These are phyloP conservation scores for Eulimnadia texana DNA, from an alignment of 1,140 invertebrate species.

Conservation along the genomic window DNA sequence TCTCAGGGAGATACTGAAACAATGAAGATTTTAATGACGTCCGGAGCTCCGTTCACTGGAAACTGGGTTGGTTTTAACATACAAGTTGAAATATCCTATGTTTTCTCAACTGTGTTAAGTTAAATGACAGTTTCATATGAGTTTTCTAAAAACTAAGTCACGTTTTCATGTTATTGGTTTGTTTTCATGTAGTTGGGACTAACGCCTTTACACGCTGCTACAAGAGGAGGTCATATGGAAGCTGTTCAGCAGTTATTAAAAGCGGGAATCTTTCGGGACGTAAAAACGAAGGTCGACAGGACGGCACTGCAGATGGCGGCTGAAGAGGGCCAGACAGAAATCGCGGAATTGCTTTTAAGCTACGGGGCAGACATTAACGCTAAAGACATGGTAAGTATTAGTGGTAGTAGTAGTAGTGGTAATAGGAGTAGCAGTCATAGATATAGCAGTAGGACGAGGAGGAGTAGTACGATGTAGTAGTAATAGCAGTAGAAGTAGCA, in stretches of 20 bases:
- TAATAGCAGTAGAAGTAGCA: too few species aligned
- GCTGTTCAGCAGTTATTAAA: conserved; percentile 66
- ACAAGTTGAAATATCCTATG: too few species aligned
- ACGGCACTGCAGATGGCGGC: conserved; percentile 78
- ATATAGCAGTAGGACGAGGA: too few species aligned
- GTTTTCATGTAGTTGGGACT: conserved; percentile 53
- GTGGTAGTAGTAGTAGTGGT: background rate
- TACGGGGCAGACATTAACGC: conserved; percentile 60
- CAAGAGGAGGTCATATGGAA: conserved; percentile 62
- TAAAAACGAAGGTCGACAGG: conserved; percentile 79
- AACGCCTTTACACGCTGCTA: conserved; percentile 73
- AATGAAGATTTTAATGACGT: conserved; percentile 62
- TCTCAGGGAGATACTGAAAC: conserved; percentile 58
- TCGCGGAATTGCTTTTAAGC: conserved; percentile 59
- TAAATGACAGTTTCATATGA: background rate
- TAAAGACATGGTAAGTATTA: conserved; percentile 78
- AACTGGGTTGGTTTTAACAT: conserved; percentile 55
- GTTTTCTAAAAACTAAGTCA: conserved; percentile 8
- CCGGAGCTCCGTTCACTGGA: conserved; percentile 78
- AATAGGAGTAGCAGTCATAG: too few species aligned
- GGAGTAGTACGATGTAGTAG: too few species aligned
- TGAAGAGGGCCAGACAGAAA: conserved; percentile 64
- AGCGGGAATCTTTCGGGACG: conserved; percentile 72
- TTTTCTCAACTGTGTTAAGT: background rate
- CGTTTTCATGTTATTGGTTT: background rate